Evolutionary conservation across 2,888 invertebrate genomes (phyloP).

Genomic region (Gasteruption jaculator): DNA sequence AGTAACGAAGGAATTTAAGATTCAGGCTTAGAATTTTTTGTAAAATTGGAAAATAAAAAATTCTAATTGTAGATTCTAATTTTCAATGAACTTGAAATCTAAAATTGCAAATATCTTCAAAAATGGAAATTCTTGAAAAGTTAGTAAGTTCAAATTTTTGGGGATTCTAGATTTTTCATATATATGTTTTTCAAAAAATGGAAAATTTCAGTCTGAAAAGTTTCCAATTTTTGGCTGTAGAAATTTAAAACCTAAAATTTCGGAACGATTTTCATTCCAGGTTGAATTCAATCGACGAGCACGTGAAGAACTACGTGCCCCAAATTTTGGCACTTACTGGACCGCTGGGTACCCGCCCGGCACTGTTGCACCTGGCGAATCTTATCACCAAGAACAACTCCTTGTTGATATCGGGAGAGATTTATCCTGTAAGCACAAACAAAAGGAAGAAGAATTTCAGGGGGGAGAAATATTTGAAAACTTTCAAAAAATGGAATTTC

Average conservation of each 20-base stretch:
- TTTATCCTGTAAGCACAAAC: conserved; percentile 63
- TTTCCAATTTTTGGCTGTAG: too few relatives aligned
- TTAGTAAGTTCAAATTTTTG: neutral
- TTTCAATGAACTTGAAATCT: too few relatives aligned
- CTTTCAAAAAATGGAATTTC: too few relatives aligned
- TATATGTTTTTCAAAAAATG: too few relatives aligned
- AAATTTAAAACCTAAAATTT: too few relatives aligned
- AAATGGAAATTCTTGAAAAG: too few relatives aligned
- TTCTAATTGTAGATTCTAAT: too few relatives aligned
- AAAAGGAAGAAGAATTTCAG: conserved; percentile 1
- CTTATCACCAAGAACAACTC: conserved; percentile 89
- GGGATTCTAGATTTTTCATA: neutral
- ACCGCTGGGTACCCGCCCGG: conserved; percentile 77
- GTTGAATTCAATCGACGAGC: conserved; percentile 81
- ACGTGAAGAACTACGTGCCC: conserved; percentile 97
- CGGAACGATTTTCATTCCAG: conserved; percentile 41
- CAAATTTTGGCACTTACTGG: conserved; percentile 86
- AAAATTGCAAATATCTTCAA: too few relatives aligned
- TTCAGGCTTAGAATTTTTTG: too few relatives aligned
- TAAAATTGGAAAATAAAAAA: too few relatives aligned
- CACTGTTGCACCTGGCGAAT: conserved; percentile 85
- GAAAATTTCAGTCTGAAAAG: neutral
- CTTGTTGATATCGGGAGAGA: conserved; percentile 84
- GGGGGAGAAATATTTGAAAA: too few relatives aligned
- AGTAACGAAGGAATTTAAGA: too few relatives aligned